Percentiles rank a stretch among this genome's conserved stretches.
Conservation (phyloP, 2,797 vertebrate species). For the Halcyon chelicuti region DNA sequence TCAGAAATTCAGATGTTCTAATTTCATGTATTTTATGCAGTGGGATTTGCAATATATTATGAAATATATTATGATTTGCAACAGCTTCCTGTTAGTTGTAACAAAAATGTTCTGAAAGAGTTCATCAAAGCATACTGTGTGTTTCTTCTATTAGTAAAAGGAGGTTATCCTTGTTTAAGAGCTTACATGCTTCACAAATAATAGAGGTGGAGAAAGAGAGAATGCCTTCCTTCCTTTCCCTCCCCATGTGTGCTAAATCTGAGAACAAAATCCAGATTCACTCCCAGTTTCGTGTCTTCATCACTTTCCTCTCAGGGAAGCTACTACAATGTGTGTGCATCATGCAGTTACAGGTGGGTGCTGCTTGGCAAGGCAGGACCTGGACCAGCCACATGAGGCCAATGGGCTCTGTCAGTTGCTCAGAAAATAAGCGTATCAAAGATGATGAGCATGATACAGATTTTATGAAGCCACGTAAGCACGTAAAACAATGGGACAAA, state of each 20-base stretch:
- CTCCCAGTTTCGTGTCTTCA: background rate
- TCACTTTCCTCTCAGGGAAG: background rate
- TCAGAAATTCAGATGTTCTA: background rate
- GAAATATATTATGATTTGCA: background rate
- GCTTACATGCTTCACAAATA: background rate
- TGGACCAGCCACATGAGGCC: accelerated
- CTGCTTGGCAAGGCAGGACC: background rate
- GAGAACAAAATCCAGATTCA: background rate
- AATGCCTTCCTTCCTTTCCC: background rate
- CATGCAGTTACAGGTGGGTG: accelerated
- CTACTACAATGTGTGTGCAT: accelerated
- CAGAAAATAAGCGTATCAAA: accelerated
- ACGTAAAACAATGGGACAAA: background rate
- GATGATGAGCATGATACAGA: accelerated
- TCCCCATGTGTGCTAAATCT: background rate
- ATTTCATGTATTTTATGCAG: accelerated
- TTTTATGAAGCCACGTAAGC: background rate
- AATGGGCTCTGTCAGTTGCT: background rate
- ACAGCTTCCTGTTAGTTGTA: background rate
- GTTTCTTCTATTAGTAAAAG: background rate
- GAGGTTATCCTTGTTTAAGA: background rate
- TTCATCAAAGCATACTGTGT: background rate
- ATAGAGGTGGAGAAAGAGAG: background rate
- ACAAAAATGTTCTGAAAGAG: background rate
- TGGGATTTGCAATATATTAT: background rate